Evolutionary conservation across 37 sponge, comb jelly and placozoan species (phyloP).

Genomic region (Ianthella basta): DNA sequence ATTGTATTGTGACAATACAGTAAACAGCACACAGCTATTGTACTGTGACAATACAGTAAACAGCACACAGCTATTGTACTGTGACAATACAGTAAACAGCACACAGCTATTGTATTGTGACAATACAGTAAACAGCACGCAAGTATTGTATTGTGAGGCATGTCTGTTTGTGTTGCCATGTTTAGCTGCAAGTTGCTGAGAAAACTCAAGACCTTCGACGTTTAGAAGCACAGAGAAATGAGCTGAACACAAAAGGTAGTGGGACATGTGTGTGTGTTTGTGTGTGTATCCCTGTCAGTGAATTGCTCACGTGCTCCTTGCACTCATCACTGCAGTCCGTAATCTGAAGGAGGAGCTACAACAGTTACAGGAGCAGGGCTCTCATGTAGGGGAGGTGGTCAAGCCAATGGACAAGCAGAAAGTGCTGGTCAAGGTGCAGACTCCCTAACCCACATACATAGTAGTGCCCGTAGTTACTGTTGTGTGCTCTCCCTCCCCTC

Average conservation of each 20-base stretch:
- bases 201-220: constrained; percentile 94
- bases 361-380: constrained; percentile 94
- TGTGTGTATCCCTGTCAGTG: neutral
- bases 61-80: neutral
- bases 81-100: neutral
- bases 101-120: no score
- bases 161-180: neutral
- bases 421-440: constrained; percentile 92
- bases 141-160: no score
- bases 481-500: neutral
- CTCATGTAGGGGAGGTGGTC: constrained; percentile 96
- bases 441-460: neutral
- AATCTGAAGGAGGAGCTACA: constrained; percentile 93
- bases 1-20: no score
- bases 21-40: no score
- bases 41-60: neutral
- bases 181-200: constrained; percentile 74
- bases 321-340: constrained; percentile 67
- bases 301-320: neutral
- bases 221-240: constrained; percentile 98
- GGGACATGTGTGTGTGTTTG: no score
- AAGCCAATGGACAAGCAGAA: constrained; percentile 99
- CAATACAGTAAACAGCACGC: no score
- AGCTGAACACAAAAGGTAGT: constrained; percentile 95
- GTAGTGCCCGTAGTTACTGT: neutral